phyloP scores from a whole-genome alignment of 2,113 vertebrate genomes.

The Zosterops lateralis region DNA sequence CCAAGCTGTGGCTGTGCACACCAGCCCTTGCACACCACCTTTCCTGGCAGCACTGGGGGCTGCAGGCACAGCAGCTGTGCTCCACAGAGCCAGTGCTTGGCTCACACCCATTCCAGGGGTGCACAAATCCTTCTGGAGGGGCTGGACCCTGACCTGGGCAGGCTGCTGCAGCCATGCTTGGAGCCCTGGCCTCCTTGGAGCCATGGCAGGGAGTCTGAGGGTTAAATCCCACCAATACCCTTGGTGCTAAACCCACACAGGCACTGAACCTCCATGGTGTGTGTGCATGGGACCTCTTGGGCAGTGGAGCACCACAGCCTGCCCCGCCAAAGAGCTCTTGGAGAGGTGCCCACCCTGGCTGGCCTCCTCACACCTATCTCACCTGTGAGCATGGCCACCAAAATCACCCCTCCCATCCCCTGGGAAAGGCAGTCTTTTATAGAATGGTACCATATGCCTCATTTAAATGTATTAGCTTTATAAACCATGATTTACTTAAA shows the following conservation, averaged over 20 bases:
- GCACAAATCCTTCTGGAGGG: not conserved
- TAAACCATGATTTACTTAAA: conserved; percentile 68
- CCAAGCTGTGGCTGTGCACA: not conserved
- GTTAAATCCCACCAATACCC: not conserved
- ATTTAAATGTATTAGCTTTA: conserved; percentile 22
- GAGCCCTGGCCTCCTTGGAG: not conserved
- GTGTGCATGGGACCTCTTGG: rapidly evolving
- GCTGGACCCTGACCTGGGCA: not conserved
- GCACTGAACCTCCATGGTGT: rapidly evolving
- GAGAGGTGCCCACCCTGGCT: not conserved
- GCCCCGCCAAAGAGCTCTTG: not conserved
- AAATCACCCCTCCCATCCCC: not conserved
- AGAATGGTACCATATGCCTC: not conserved
- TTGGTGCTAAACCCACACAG: not conserved
- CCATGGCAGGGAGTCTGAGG: not conserved
- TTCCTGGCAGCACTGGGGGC: not conserved
- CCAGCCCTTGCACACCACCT: not conserved
- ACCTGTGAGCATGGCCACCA: not conserved
- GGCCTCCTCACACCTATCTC: not conserved
- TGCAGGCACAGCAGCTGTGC: not conserved
- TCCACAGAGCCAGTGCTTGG: not conserved
- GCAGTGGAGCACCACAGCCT: not conserved
- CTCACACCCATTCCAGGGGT: not conserved
- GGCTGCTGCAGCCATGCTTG: rapidly evolving
- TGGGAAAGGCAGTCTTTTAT: not conserved